Conservation (phyloP, 1,140 invertebrate species). For the Drosophila leontia region DNA sequence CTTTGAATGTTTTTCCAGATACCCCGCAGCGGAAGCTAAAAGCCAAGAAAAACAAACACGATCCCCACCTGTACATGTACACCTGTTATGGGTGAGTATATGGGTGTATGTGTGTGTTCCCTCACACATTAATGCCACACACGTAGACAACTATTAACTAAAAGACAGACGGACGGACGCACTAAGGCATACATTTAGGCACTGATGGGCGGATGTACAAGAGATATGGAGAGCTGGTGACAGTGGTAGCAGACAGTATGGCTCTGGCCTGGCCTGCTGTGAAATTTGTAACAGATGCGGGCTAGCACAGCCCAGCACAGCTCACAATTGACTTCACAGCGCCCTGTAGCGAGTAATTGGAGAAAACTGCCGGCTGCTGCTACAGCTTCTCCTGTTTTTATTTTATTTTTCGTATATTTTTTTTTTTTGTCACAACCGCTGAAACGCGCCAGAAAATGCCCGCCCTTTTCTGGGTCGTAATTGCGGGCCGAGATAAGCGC, state of each 20-base stretch:
- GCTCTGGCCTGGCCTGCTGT: constrained; percentile 1
- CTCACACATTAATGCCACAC: constrained; percentile 68
- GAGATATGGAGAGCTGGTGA: constrained; percentile 31
- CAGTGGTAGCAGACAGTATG: constrained; percentile 16
- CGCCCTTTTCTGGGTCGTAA: constrained; percentile 51
- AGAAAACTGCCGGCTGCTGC: constrained; percentile 40
- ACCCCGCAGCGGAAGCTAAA: constrained; percentile 70
- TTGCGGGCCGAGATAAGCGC: constrained; percentile 81
- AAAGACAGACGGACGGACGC: constrained; percentile 56
- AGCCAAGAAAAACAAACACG: constrained; percentile 72
- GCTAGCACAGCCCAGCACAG: constrained; percentile 41
- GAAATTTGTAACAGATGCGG: constrained; percentile 83
- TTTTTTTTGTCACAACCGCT: constrained; percentile 28
- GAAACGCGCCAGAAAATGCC: constrained; percentile 15
- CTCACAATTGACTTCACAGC: constrained; percentile 70
- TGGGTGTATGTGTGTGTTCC: constrained; percentile 13
- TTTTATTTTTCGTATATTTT: constrained; percentile 16
- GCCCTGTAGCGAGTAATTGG: constrained; percentile 43
- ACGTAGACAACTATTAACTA: constrained; percentile 82
- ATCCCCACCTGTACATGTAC: constrained; percentile 23
- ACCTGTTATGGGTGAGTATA: constrained; percentile 26
- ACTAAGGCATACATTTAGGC: constrained; percentile 49
- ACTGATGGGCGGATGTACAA: constrained; percentile 49
- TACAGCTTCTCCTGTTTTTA: constrained; percentile 21
- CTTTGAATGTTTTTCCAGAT: constrained; percentile 73